Evolutionary conservation across 2,113 vertebrate genomes (phyloP).

Genomic region (Meleagris gallopavo): DNA sequence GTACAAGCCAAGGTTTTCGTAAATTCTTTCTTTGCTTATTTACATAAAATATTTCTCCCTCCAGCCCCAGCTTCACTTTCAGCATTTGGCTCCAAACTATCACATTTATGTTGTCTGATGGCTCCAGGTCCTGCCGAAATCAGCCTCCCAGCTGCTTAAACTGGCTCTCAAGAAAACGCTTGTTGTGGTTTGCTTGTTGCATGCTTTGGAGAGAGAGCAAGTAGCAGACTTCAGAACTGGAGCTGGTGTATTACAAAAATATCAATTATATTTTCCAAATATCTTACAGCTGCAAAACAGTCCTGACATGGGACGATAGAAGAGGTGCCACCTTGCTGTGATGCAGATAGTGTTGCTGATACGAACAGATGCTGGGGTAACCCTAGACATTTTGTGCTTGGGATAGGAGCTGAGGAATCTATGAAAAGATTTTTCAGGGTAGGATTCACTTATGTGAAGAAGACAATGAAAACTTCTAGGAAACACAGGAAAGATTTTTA

Average conservation of each 20-base stretch:
- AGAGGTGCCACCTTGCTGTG: background rate
- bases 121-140: background rate
- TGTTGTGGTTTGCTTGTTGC: constrained; percentile 38
- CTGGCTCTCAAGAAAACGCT: constrained; percentile 35
- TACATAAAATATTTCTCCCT: background rate
- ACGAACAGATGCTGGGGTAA: background rate
- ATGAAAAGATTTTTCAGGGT: background rate
- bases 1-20: background rate
- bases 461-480: background rate
- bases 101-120: constrained; percentile 11
- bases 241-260: constrained; percentile 57
- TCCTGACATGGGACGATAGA: background rate
- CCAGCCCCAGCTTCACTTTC: background rate
- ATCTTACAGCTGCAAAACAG: background rate
- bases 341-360: background rate
- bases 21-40: background rate
- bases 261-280: constrained; percentile 23
- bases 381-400: background rate
- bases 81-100: background rate
- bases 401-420: background rate
- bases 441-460: background rate
- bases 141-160: constrained; percentile 58
- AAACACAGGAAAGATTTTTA: background rate
- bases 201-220: constrained; percentile 55
- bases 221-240: constrained; percentile 25